A percentile compares a stretch with the other conserved stretches of the same genome.
Evolutionary conservation across 1,140 invertebrate species (phyloP).

Genomic region (Eciton burchellii): DNA sequence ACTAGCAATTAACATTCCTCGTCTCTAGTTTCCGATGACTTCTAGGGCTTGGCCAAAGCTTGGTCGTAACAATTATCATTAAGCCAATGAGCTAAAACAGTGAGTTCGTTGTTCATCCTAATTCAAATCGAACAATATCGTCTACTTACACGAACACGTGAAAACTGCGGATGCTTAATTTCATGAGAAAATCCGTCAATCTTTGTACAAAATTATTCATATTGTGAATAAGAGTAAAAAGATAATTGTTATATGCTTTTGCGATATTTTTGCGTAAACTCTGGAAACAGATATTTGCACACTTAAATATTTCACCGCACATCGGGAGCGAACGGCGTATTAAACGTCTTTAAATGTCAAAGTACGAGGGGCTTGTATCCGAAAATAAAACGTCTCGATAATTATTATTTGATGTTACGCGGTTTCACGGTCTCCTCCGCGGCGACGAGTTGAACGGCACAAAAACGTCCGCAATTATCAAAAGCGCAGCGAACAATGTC

Average conservation of each 20-base stretch:
- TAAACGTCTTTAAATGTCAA: background rate
- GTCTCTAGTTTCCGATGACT: conserved; percentile 17
- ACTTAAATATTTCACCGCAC: background rate
- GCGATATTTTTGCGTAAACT: background rate
- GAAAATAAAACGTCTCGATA: background rate
- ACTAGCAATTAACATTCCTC: conserved; percentile 52
- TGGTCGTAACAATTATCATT: conserved; percentile 13
- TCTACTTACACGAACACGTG: background rate
- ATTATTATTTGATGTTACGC: background rate
- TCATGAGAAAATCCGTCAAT: conserved; percentile 7
- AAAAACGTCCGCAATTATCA: conserved; percentile 41
- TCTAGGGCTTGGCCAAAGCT: conserved; percentile 1
- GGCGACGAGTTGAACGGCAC: background rate
- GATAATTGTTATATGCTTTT: background rate
- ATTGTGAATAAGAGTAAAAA: background rate
- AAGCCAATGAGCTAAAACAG: conserved; percentile 15
- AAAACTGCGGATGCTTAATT: background rate
- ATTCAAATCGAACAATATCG: background rate
- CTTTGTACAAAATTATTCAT: background rate
- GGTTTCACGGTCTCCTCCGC: conserved; percentile 25
- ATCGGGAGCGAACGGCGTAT: background rate
- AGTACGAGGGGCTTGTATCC: background rate
- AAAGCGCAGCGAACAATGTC: conserved; percentile 40
- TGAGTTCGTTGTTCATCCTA: background rate
- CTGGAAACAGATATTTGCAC: background rate